Evolutionary conservation across 2,888 invertebrate genomes (phyloP).

Genomic region (Tetheella fluctuosa): DNA sequence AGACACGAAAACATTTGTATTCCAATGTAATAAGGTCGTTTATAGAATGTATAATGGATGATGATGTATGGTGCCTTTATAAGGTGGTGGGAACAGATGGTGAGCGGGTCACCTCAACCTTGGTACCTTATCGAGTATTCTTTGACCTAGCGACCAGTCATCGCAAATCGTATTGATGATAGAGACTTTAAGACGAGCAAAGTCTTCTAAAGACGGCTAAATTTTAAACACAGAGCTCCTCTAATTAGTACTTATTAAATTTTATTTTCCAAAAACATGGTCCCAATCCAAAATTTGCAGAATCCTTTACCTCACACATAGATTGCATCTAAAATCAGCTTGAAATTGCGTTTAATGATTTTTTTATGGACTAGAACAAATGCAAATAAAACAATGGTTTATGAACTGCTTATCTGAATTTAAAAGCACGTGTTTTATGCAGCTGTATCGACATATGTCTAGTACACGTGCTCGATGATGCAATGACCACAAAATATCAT

Average conservation of each 20-base stretch:
- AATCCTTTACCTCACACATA: background rate
- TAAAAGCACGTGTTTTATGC: background rate
- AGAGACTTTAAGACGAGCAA: background rate
- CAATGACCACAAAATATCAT: background rate
- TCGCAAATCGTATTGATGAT: slow-evolving; percentile 3
- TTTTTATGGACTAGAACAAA: background rate
- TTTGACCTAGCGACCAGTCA: slow-evolving; percentile 18
- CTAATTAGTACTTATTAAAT: too few species aligned
- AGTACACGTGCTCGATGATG: background rate
- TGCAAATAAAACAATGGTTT: slow-evolving; percentile 2
- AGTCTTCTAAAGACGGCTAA: too few species aligned
- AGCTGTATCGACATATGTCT: slow-evolving; percentile 1
- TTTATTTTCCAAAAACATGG: too few species aligned
- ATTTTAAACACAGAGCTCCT: too few species aligned
- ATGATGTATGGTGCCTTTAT: slow-evolving; percentile 37
- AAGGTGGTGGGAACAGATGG: slow-evolving; percentile 62
- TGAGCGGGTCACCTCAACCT: slow-evolving; percentile 64
- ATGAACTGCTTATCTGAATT: slow-evolving; percentile 8
- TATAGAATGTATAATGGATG: slow-evolving; percentile 30
- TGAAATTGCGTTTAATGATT: background rate
- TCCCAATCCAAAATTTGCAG: too few species aligned
- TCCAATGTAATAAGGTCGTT: slow-evolving; percentile 27
- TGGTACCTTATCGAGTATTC: slow-evolving; percentile 27
- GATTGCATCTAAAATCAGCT: background rate
- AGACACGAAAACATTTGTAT: slow-evolving; percentile 16